These are phyloP conservation scores for Xestia rhomboidea DNA, from an alignment of 2,888 invertebrate genomes.

Conservation along the genomic window DNA sequence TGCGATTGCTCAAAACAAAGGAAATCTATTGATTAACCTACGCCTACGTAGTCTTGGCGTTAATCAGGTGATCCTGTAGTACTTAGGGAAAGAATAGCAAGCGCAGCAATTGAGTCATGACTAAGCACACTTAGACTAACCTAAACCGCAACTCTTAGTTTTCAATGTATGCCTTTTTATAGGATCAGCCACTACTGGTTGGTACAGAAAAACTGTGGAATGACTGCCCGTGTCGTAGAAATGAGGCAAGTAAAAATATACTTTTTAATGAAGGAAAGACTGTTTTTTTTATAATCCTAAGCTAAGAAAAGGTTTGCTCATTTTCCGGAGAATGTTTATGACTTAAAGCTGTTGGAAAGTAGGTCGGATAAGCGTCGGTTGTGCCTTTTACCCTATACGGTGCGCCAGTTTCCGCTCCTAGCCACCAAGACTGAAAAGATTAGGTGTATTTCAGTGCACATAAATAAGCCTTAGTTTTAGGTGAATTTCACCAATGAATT, in stretches of 20 bases:
- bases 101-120: not conserved
- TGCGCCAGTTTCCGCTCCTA: slow-evolving; percentile 77
- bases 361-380: slow-evolving; percentile 80
- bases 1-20: not conserved
- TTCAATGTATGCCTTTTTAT: not conserved
- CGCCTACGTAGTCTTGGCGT: not conserved
- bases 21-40: not conserved
- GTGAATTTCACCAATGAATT: not conserved
- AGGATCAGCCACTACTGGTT: not conserved
- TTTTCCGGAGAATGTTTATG: slow-evolving; percentile 67
- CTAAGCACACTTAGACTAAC: not conserved
- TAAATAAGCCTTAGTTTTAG: slow-evolving; percentile 20
- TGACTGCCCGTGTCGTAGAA: not conserved
- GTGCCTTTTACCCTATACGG: slow-evolving; percentile 81
- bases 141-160: not conserved
- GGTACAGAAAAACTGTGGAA: not conserved
- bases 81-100: not conserved
- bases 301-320: slow-evolving; percentile 20
- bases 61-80: not conserved
- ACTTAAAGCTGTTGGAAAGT: slow-evolving; percentile 79
- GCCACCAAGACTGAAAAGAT: slow-evolving; percentile 44
- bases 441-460: slow-evolving; percentile 14
- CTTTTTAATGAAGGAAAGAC: too few relatives aligned
- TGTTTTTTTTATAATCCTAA: too few relatives aligned
- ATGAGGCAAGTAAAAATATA: not conserved